Percentiles rank a stretch among this genome's conserved stretches.
Conservation (phyloP, 2,888 invertebrate genomes). For the Margaritifera margaritifera region DNA sequence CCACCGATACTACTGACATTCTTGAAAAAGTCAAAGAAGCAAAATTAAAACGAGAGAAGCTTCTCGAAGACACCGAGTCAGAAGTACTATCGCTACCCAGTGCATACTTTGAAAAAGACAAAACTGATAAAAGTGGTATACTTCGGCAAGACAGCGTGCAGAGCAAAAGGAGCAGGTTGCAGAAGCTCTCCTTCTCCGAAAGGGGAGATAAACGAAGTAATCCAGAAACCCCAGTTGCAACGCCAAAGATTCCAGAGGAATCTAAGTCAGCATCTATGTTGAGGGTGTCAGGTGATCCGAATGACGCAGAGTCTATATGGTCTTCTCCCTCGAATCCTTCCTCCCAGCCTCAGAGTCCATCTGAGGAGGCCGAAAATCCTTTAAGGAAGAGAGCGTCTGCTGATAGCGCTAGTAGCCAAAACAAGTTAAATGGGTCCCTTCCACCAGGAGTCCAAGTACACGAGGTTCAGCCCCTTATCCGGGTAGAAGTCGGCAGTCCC, state of each 20-base stretch:
- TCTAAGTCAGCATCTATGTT: slow-evolving; percentile 10
- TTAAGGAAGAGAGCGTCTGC: slow-evolving; percentile 22
- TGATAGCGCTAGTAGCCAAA: slow-evolving; percentile 18
- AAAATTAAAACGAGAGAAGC: slow-evolving; percentile 61
- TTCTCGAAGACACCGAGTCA: slow-evolving; percentile 64
- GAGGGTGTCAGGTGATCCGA: slow-evolving; percentile 11
- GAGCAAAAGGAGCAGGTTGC: slow-evolving; percentile 26
- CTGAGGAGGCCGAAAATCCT: slow-evolving; percentile 17
- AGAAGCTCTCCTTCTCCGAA: slow-evolving; percentile 58
- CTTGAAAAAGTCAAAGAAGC: slow-evolving; percentile 63
- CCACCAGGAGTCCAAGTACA: slow-evolving; percentile 40
- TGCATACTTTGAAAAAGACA: slow-evolving; percentile 54
- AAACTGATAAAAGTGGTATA: slow-evolving; percentile 2
- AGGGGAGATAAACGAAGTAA: slow-evolving; percentile 41
- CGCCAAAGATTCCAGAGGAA: slow-evolving; percentile 46
- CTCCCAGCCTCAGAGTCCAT: not conserved
- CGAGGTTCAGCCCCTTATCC: slow-evolving; percentile 45
- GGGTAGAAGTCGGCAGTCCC: slow-evolving; percentile 39
- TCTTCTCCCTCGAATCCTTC: slow-evolving; percentile 11
- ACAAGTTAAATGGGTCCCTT: slow-evolving; percentile 11
- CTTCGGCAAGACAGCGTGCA: slow-evolving; percentile 40
- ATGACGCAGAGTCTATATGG: slow-evolving; percentile 14
- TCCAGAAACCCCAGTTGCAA: slow-evolving; percentile 25
- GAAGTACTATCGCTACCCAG: slow-evolving; percentile 64
- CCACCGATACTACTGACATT: slow-evolving; percentile 50